A percentile compares a stretch with the other conserved stretches of the same genome.
These are phyloP conservation scores for Scarus forsteni DNA, from an alignment of 2,797 vertebrate species.

Conservation along the genomic window DNA sequence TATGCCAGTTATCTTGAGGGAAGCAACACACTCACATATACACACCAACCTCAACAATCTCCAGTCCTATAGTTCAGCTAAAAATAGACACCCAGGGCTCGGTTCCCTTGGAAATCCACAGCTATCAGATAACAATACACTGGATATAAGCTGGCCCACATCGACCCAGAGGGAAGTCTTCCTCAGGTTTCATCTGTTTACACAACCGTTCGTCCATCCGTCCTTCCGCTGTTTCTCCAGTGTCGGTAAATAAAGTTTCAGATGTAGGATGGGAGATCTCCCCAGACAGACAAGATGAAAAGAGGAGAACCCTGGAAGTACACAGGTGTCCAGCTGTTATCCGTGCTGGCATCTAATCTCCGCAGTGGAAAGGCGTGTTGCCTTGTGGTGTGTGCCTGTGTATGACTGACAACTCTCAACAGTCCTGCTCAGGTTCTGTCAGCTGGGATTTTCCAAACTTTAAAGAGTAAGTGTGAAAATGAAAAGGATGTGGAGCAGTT, in stretches of 20 bases:
- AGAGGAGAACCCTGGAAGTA: constrained; percentile 5
- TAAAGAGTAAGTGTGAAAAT: constrained; percentile 4
- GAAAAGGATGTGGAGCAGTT: neutral
- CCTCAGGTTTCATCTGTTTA: constrained; percentile 56
- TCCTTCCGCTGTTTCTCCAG: constrained; percentile 13
- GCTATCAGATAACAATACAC: constrained; percentile 61
- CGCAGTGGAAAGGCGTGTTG: constrained; percentile 9
- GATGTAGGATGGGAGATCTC: constrained; percentile 22
- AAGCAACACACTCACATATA: constrained; percentile 37
- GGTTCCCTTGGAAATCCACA: constrained; percentile 40
- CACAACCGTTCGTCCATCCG: constrained; percentile 28
- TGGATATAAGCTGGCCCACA: constrained; percentile 34
- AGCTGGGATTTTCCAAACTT: neutral
- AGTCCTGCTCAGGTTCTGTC: neutral
- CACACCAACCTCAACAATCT: constrained; percentile 48
- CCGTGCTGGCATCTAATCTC: constrained; percentile 9
- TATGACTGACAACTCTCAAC: constrained; percentile 13
- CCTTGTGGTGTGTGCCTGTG: neutral
- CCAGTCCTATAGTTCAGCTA: constrained; percentile 54
- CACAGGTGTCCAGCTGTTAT: constrained; percentile 35
- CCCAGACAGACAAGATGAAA: constrained; percentile 15
- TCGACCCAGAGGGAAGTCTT: constrained; percentile 49
- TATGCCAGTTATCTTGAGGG: constrained; percentile 66
- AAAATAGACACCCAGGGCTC: constrained; percentile 61
- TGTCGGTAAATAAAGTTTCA: constrained; percentile 37